Base-by-base conservation (phyloP, 2,888 invertebrate genomes). In the Hydrotaea diabolus region DNA sequence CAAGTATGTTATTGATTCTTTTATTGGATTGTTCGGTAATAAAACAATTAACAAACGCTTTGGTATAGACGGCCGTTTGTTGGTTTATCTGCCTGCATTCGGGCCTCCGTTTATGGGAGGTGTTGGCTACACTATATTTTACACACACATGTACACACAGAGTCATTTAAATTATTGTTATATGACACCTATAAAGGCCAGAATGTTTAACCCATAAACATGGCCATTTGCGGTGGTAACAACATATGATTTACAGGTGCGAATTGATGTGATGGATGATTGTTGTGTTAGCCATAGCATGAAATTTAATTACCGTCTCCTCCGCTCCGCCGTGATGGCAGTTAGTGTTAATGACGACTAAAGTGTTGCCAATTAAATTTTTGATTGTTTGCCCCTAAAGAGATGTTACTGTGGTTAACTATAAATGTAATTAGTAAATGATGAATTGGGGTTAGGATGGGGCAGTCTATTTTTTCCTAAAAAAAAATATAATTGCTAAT, bases 21-120 rank as follows among this genome's bases (percentile, higher is more conserved):
- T 83, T 79, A 73, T 77, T 80, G 53, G 62, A 77, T 77, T 78
- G 21, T 17, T 23, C 74, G 74, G 49, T 55, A 64, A 84, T 72
- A 78, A 84, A 84, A 80, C 62, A 80, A 80, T 80, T 77, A 57
- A 78, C 55, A 77, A 43, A n/a, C 46, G 69, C 17, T 43, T 36
- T 2, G 31, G n/a, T 23, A 15, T 49, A 4, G 15, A 26, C 23
- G 26, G 19, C 23, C 23, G 66, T 43, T n/a, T n/a, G 7, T 4
- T 31, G 31, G 31, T 31, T 19, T 69, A 69, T 69, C 21, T 23
- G 69, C 46, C 39, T 69, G 43, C 69, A 69, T 69, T 62, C 13
- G 31, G 62, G 36, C 31, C n/a, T 15, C 19, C 31, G 36, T 62
- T 69, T 43, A 69, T 69, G 69, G 46, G 11, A 13, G 59, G 15